Evolutionary conservation across 2,797 vertebrate species (phyloP).

Genomic region (Vultur gryphus): DNA sequence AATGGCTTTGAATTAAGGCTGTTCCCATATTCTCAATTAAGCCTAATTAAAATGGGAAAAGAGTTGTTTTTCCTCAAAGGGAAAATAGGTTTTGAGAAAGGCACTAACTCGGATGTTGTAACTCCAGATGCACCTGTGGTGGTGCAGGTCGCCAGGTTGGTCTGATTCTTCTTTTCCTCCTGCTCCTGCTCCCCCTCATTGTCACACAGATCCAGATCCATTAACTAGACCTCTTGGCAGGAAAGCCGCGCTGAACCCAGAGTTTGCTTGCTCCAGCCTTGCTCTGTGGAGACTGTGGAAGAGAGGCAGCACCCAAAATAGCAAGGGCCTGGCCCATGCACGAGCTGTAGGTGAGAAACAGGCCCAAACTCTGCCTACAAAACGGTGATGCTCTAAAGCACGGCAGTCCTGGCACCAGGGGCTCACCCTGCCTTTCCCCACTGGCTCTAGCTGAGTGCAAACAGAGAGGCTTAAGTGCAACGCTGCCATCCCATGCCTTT

Average conservation of each 20-base stretch:
- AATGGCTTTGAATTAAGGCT: neutral
- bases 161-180: neutral
- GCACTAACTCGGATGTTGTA: accelerated
- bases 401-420: neutral
- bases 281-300: neutral
- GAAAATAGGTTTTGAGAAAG: neutral
- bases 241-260: neutral
- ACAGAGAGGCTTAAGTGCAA: neutral
- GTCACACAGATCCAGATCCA: neutral
- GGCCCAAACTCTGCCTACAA: neutral
- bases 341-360: neutral
- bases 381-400: neutral
- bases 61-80: neutral
- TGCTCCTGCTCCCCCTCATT: neutral
- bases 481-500: neutral
- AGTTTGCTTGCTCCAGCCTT: neutral
- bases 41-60: neutral
- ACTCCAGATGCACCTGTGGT: neutral
- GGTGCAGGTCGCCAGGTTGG: too few species aligned
- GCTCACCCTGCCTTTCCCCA: neutral
- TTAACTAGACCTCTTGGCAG: neutral
- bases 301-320: neutral
- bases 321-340: neutral
- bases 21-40: neutral
- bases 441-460: neutral